Evolutionary conservation across 64 coral and sea anemone genomes (phyloP), one percentile per base, ranked within the genome.

Genomic region (Actinia equina): DNA sequence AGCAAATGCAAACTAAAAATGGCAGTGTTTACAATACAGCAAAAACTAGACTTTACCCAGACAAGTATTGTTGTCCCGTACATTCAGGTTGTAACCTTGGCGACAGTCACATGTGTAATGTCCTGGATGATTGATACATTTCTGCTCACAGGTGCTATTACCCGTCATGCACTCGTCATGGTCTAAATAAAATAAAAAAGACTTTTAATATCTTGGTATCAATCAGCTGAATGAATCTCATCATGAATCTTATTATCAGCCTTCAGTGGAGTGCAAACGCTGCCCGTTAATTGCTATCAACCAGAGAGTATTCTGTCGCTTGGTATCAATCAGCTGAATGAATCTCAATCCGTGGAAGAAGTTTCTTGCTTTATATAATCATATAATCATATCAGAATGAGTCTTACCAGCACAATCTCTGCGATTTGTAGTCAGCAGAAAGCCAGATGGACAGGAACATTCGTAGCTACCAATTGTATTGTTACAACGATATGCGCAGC

Each of bases 91-190:
- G 80, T 89, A 89, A 17, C 88, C 88, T 20, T 53, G 57, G 42
- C 80, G 79, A 58, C 87, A 89, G 6, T 55, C 74, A 59, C 87
- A 89, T 37, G 77, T 80, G 43, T 89, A 89, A 43, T 79, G 77
- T 82, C 87, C 87, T 60, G 87, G 87, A 65, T 77, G 77, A 59
- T 89, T 89, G 12, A 77, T 63, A 56, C 88, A 89, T 65, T 82
- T 82, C 64, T 89, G 88, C 23, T 23, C 30, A 44, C 88, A 89
- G 17, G 58, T 83, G 22, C 83, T 79, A 12, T 89, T 58, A 22
- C 88, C 88, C 17, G 52, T 88, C 44, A 54, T 71, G 23, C 88
- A 89, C 56, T 89, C 88, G 46, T 89, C 61, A 9, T 83, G 88
- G 27, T 89, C 88, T 89, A 52, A 16, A 59, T 3, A 26, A 86